Conservation (phyloP, 2,888 invertebrate species). For the Microchrysa polita region DNA sequence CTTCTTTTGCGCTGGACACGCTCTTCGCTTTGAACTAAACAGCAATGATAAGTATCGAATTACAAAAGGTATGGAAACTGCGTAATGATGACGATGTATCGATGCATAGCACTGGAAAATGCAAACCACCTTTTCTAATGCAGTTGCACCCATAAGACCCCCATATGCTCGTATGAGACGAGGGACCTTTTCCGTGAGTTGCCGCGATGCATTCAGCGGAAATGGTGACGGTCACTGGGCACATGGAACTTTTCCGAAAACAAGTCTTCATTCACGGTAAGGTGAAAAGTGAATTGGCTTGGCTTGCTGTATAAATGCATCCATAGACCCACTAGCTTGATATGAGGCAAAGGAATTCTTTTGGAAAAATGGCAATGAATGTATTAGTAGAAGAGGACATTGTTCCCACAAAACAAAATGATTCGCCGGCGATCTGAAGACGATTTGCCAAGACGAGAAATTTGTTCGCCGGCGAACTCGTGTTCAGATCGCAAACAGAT, state of each 20-base stretch:
- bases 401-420: too few species aligned
- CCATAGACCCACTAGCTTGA: too few species aligned
- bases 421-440: too few species aligned
- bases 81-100: constrained; percentile 14
- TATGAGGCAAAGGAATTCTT: too few species aligned
- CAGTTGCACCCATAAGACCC: not conserved
- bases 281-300: too few species aligned
- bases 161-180: not conserved
- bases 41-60: constrained; percentile 9
- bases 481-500: too few species aligned
- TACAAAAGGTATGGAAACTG: constrained; percentile 36
- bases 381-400: too few species aligned
- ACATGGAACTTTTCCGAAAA: not conserved
- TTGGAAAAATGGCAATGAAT: not conserved
- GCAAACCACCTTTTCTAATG: not conserved
- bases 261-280: not conserved
- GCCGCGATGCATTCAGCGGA: not conserved
- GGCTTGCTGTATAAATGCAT: too few species aligned
- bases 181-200: too few species aligned
- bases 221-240: not conserved
- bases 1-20: not conserved
- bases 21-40: not conserved
- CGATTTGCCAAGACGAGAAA: too few species aligned
- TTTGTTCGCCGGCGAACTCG: too few species aligned
- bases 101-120: constrained; percentile 7